Conservation (phyloP, 2,797 vertebrate genomes). For the Benthosema pterotum region DNA sequence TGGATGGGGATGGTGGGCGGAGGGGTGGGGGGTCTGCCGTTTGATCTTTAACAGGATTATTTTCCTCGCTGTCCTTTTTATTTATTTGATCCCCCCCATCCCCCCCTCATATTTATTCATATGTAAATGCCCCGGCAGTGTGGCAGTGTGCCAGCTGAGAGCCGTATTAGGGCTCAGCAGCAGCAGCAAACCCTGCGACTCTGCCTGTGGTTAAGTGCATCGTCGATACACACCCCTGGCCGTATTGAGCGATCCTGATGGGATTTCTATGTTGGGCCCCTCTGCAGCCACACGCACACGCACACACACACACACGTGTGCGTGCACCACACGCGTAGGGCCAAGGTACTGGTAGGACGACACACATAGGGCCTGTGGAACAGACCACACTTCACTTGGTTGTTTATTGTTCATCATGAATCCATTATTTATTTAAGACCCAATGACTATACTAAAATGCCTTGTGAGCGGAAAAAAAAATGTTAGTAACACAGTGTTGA, state of each 20-base stretch:
- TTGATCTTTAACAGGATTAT: conserved; percentile 84
- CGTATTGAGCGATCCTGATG: conserved; percentile 53
- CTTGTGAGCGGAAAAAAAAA: too few species aligned
- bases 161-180: conserved; percentile 47
- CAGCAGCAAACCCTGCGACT: conserved; percentile 56
- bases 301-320: too few species aligned
- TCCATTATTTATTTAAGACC: too few species aligned
- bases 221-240: conserved; percentile 41
- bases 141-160: conserved; percentile 55
- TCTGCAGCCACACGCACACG: conserved; percentile 43
- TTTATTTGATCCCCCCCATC: conserved; percentile 74
- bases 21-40: conserved; percentile 61
- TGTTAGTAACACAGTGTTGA: too few species aligned
- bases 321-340: too few species aligned
- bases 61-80: conserved; percentile 74
- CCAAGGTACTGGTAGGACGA: conserved; percentile 10
- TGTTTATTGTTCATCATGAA: neutral
- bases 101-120: conserved; percentile 73
- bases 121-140: conserved; percentile 62
- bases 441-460: too few species aligned
- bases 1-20: too few species aligned
- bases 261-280: conserved; percentile 40
- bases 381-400: conserved; percentile 6
- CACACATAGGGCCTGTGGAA: conserved; percentile 28
- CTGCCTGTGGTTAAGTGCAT: conserved; percentile 38